A percentile compares a stretch with the other conserved stretches of the same genome.
Conservation (phyloP, 2,888 invertebrate genomes). For the Trissonchulus sp. region DNA sequence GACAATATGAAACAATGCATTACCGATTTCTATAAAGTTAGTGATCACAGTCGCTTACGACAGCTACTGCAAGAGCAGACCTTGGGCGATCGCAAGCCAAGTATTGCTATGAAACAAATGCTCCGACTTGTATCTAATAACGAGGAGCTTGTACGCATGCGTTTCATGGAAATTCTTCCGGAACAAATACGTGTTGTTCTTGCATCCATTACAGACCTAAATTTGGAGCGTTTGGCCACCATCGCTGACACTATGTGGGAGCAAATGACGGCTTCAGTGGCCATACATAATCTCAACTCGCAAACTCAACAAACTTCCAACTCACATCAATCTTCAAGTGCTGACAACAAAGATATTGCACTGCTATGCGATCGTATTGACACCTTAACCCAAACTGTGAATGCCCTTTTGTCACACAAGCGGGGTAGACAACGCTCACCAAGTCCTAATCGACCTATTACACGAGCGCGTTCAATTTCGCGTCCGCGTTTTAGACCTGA, state of each 20-base stretch:
- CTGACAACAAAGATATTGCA: background rate
- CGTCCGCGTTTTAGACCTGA: background rate
- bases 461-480: slow-evolving; percentile 1
- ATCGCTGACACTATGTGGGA: slow-evolving; percentile 11
- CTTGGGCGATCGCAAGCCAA: slow-evolving; percentile 8
- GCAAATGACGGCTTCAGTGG: background rate
- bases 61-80: background rate
- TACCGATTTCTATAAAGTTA: background rate
- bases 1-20: background rate
- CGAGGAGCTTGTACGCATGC: background rate
- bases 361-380: background rate
- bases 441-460: slow-evolving; percentile 1
- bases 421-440: background rate
- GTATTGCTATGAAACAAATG: background rate
- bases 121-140: background rate
- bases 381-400: background rate
- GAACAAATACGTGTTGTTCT: slow-evolving; percentile 8
- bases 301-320: no score
- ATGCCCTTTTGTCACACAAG: no score
- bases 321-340: background rate
- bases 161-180: slow-evolving; percentile 13
- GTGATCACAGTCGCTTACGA: background rate
- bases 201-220: background rate
- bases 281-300: background rate
- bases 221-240: background rate